phyloP scores from a whole-genome alignment of 2,888 invertebrate genomes.

The Pyrocoelia pectoralis region DNA sequence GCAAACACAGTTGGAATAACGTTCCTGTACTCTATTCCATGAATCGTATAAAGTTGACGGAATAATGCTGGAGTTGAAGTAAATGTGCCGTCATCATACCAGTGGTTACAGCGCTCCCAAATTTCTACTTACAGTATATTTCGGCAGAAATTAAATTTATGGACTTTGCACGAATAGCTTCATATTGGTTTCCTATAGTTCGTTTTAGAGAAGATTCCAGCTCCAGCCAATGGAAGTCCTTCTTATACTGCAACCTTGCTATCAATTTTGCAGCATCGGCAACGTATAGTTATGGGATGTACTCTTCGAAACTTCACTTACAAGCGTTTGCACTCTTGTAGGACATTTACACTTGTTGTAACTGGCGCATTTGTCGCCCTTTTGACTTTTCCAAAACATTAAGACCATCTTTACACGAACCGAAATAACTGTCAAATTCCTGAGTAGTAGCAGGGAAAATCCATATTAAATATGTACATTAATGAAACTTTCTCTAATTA shows the following conservation, averaged over 20 bases:
- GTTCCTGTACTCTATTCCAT: background rate
- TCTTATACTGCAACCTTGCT: slow-evolving; percentile 13
- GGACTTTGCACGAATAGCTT: slow-evolving; percentile 19
- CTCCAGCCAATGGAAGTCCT: slow-evolving; percentile 18
- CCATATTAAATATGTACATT: background rate
- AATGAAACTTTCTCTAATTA: background rate
- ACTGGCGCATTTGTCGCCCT: slow-evolving; percentile 7
- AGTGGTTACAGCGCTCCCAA: slow-evolving; percentile 21
- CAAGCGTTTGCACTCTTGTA: background rate
- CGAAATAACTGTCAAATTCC: background rate
- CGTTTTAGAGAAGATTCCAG: slow-evolving; percentile 12
- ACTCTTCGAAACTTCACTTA: slow-evolving; percentile 11
- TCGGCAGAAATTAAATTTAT: slow-evolving; percentile 14
- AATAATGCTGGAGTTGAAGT: slow-evolving; percentile 35
- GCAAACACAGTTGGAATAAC: background rate
- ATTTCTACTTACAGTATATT: slow-evolving; percentile 13
- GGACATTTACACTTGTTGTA: slow-evolving; percentile 3
- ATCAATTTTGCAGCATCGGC: slow-evolving; percentile 16
- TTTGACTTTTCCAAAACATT: background rate
- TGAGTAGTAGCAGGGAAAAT: background rate
- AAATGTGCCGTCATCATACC: slow-evolving; percentile 41
- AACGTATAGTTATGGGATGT: slow-evolving; percentile 17
- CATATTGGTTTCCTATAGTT: slow-evolving; percentile 13
- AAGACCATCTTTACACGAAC: slow-evolving; percentile 1
- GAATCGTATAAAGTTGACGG: slow-evolving; percentile 15